Base-by-base conservation (phyloP, 2,797 vertebrate genomes). In the Fistularia commersonii region DNA sequence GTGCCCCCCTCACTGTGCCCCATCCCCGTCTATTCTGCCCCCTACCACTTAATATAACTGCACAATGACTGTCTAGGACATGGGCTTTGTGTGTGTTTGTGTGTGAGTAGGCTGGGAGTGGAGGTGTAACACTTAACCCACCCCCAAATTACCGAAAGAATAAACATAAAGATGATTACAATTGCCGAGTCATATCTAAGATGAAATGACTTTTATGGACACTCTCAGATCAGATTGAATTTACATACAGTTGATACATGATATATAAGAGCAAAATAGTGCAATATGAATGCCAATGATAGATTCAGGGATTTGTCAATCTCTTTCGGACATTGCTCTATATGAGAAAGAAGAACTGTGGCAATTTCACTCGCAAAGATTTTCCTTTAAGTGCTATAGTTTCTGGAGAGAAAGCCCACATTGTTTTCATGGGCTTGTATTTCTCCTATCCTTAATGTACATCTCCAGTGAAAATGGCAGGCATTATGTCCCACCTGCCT, bases 11-110 rank as follows among this genome's bases (percentile, higher is more conserved):
- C 66, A 47, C 69, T 57, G 64, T 82, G 79, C 77, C 71, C 79
- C 74, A 57, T 80, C 76, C 74, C 73, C 80, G 74, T 70, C 77
- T 78, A 47, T 66, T 73, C 72, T 82, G 80, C 87, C 82, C 86
- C 79, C 85, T 86, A 80, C 84, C 87, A 87, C 87, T 90, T 91
- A 90, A 91, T 91, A 85, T 85, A 88, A 88, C 81, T 53, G 80
- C 87, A 81, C 85, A 89, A 74, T 83, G 90, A 82, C 81, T 81
- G 80, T 82, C 82, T 83, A 72, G 77, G 79, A 81, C 80, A 77
- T 77, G 74, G 80, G 76, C 59, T 77, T 23, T 53, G 66, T 58
- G 48, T 59, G 60, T 49, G 59, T 32, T 49, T 41, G 51, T 32
- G 37, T 40, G 49, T 5, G 36, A 7, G 48, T 6, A 44, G 8